Base-by-base conservation (phyloP, 2,113 vertebrate species). In the Oreotrochilus melanogaster region DNA sequence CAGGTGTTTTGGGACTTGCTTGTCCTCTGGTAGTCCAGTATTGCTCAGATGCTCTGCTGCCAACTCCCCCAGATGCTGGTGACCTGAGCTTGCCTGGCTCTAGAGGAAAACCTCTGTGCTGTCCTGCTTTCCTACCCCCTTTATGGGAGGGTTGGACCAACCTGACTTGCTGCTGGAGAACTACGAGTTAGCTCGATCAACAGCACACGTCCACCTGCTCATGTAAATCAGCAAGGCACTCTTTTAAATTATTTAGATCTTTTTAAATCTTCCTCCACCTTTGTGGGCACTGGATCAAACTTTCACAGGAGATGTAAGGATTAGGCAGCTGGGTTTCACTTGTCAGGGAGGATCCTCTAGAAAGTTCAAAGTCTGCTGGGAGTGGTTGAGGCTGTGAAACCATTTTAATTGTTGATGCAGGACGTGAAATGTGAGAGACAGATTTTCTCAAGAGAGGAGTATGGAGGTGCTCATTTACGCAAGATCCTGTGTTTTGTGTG, bases 331-430 rank as follows among this genome's bases (percentile, higher is more conserved):
- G 57, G 78, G 35, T 82, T 61, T 48, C 33, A 8, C 62, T 79
- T 85, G 23, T 73, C 28, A 25, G 70, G 89, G 80, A 91, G 53
- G 66, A 24, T 91, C 78, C 73, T 62, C 70, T 35, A 37, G 48
- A 28, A 64, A 61, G 65, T 90, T 91, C 67, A 84, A 81, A 95
- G 87, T 93, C 74, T 82, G 17, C 14, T 39, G 66, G 91, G 91
- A 94, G 70, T 54, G 58, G 75, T 0, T 62, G 43, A 91, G 42
- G 82, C 53, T 73, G n/a, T 39, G 51, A 74, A 91, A 61, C 24
- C 47, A 33, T 91, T 86, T 85, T 73, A 89, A 58, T 83, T 79
- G 66, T 37, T 70, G 51, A 66, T 47, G 33, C 54, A 45, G 39
- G 58, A 50, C 62, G 66, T 62, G 74, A 89, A 75, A 91, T 73